Base-by-base conservation (phyloP, 2,888 invertebrate genomes). In the Agonopterix subpropinquella region DNA sequence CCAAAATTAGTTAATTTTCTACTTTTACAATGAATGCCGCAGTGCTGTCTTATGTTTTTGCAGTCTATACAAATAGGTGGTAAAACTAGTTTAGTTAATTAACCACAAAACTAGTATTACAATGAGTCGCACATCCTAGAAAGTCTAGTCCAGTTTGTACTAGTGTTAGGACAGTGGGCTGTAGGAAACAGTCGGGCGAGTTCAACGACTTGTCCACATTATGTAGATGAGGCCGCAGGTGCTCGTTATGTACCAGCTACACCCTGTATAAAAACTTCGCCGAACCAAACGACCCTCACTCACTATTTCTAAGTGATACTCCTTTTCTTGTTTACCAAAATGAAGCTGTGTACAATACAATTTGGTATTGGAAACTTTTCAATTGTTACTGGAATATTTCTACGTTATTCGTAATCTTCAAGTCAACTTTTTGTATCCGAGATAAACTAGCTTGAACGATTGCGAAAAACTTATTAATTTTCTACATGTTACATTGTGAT, bases 211-310 rank as follows among this genome's bases (percentile, higher is more conserved):
- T 77, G 81, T 78, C 79, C 80, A 84, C 83, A 87, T 87, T 87
- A 87, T 87, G 86, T 79, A 86, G 81, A 87, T 85, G 74, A 80
- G 76, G 73, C 52, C 77, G 71, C 87, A 87, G 85, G 86, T 88
- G 86, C 68, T 64, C 73, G 83, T 87, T 85, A 86, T 86, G 81
- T 73, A 71, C 65, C 76, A 67, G 67, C 67, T 56, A 48, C 65
- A 62, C 67, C 66, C 77, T 69, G 75, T 78, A 80, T 81, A 83
- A 84, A 85, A 86, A 87, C 78, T 83, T 84, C 64, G 57, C 55
- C 68, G 61, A 73, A 75, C 76, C 72, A 77, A 81, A 81, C 78
- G 77, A 83, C 79, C 78, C 77, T 65, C 67, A 65, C 70, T 70
- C 65, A 80, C 82, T 82, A 82, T 79, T 76, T 72, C 77, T 73